Evolutionary conservation across 2,797 vertebrate species (phyloP).

Genomic region (Bucorvus abyssinicus): DNA sequence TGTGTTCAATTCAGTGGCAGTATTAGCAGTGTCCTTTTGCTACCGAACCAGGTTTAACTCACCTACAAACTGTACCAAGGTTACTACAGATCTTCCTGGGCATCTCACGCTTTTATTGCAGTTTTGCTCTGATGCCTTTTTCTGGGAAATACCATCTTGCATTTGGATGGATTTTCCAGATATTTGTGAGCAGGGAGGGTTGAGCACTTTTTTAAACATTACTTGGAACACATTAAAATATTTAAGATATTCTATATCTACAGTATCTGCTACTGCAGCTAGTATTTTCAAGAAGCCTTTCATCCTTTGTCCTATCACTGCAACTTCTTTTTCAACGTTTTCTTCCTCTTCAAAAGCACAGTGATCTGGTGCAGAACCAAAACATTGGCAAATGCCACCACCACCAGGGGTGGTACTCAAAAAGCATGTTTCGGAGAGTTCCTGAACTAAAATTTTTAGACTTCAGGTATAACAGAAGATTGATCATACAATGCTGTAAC

Average conservation of each 20-base stretch:
- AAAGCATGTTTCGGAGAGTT: background rate
- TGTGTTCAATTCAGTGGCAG: background rate
- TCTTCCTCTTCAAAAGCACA: background rate
- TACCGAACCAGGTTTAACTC: background rate
- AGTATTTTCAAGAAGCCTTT: background rate
- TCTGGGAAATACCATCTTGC: background rate
- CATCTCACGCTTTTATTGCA: background rate
- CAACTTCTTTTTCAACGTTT: background rate
- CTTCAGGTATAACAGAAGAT: background rate
- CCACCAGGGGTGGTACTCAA: background rate
- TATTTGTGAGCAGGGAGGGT: background rate
- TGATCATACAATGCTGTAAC: background rate
- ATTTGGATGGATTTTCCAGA: background rate
- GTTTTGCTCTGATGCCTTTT: background rate
- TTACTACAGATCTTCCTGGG: background rate
- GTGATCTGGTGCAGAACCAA: background rate
- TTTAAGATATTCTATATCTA: background rate
- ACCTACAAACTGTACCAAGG: background rate
- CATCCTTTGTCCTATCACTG: background rate
- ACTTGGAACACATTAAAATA: background rate
- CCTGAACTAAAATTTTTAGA: background rate
- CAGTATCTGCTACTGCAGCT: background rate
- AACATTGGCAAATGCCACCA: background rate
- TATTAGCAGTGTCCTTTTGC: background rate
- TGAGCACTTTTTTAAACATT: background rate